Base-by-base conservation (phyloP, 2,888 invertebrate species). In the Vandiemenella viatica region DNA sequence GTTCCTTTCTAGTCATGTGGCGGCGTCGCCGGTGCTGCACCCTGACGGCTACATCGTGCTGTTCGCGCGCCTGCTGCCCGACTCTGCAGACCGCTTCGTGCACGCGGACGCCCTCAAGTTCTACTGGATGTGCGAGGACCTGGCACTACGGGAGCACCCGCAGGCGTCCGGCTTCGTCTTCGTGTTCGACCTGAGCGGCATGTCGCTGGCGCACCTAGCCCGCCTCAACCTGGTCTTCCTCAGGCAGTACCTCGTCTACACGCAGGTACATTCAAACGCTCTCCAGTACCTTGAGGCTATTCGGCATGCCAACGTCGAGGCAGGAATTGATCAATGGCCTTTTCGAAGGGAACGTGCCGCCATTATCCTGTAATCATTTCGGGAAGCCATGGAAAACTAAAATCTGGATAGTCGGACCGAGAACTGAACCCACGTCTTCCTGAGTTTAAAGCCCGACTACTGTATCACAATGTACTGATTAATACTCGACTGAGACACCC, bases 211-310 rank as follows among this genome's bases (percentile, higher is more conserved):
- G 1, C 58, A 57, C 43, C 46, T 58, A 17, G 46, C 55, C 22
- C 49, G 50, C 37, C 47, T 55, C 32, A 52, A 53, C 41, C 50
- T 57, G 8, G 47, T 55, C n/a, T 45, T 53, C 3, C 51, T 57
- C 20, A 50, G 52, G 44, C 57, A 56, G 38, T 58, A 57, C 50
- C 54, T 58, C 49, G 47, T 51, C 8, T 58, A 58, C 47, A 49
- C 56, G 8, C 57, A 57, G 53, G 57, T 55, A 42, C 1, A 43
- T 32, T 3, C 2, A n/a, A n/a, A n/a, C n/a, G n/a, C n/a, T n/a
- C n/a, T n/a, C n/a, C n/a, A n/a, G n/a, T n/a, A n/a, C n/a, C n/a
- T n/a, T n/a, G n/a, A n/a, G n/a, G n/a, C n/a, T n/a, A n/a, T n/a
- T n/a, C n/a, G n/a, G n/a, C n/a, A n/a, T n/a, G n/a, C n/a, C n/a